Percentiles rank a stretch among this genome's conserved stretches.
Conservation (phyloP, 2,113 vertebrate species). For the Ailuropoda melanoleuca region DNA sequence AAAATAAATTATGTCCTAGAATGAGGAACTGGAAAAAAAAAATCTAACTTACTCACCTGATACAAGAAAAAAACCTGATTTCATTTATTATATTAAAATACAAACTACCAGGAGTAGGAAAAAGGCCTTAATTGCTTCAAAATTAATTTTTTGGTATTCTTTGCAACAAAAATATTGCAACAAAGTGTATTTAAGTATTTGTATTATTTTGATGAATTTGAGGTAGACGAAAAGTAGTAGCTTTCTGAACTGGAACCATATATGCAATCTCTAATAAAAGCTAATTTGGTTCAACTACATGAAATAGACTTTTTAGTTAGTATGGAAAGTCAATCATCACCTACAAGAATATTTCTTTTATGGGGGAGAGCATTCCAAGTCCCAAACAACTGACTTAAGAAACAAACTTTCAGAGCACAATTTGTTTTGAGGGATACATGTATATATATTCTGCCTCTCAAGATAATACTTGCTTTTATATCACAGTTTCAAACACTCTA, state of each 20-base stretch:
- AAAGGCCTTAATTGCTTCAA: slow-evolving; percentile 12
- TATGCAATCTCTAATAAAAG: slow-evolving; percentile 12
- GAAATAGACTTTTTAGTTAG: background rate
- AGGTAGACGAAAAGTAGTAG: background rate
- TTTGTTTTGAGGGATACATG: background rate
- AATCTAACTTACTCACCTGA: slow-evolving; percentile 5
- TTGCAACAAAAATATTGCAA: slow-evolving; percentile 40
- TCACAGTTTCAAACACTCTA: background rate
- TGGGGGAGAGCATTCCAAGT: background rate
- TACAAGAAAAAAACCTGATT: slow-evolving; percentile 8
- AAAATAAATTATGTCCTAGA: slow-evolving; percentile 8
- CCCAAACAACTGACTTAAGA: slow-evolving; percentile 30
- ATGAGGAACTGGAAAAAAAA: slow-evolving; percentile 48
- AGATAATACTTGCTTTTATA: background rate
- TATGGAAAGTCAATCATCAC: slow-evolving; percentile 16
- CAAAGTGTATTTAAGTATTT: slow-evolving; percentile 10
- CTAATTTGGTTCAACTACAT: background rate
- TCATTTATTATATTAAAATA: slow-evolving; percentile 48
- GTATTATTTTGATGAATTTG: slow-evolving; percentile 19
- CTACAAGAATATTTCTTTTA: slow-evolving; percentile 20
- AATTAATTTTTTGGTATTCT: slow-evolving; percentile 13
- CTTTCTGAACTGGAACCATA: background rate
- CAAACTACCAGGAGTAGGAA: slow-evolving; percentile 19
- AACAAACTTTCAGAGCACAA: slow-evolving; percentile 5
- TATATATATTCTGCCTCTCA: background rate